Percentiles rank a stretch among this genome's conserved stretches.
phyloP scores from a whole-genome alignment of 2,888 invertebrate genomes.

The Acrobasis consociella region DNA sequence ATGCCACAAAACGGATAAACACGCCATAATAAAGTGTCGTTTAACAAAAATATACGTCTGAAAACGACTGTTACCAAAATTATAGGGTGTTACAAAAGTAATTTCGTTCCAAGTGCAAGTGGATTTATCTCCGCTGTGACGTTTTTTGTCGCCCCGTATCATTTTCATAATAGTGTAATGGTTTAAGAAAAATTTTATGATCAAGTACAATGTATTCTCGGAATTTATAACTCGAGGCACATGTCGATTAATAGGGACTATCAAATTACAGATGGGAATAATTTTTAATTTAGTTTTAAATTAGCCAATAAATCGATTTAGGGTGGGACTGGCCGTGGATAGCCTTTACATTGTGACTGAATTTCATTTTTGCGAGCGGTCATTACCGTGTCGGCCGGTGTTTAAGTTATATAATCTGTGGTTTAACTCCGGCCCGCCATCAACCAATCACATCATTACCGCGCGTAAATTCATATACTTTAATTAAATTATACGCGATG shows the following conservation, averaged over 20 bases:
- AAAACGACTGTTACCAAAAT: conserved; percentile 50
- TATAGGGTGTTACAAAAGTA: conserved; percentile 53
- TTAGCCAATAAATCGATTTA: conserved; percentile 35
- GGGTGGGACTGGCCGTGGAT: conserved; percentile 26
- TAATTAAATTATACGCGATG: conserved; percentile 34
- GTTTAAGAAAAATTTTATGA: conserved; percentile 26
- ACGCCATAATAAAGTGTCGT: conserved; percentile 79
- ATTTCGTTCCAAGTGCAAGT: conserved; percentile 47
- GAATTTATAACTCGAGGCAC: conserved; percentile 30
- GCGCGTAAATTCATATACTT: conserved; percentile 37
- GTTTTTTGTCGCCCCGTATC: conserved; percentile 39
- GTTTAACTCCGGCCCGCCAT: conserved; percentile 27
- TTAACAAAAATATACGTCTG: conserved; percentile 75
- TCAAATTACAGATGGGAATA: conserved; percentile 27
- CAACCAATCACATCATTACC: conserved; percentile 41
- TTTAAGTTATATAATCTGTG: conserved; percentile 25
- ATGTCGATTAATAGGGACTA: conserved; percentile 29
- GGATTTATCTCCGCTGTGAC: conserved; percentile 39
- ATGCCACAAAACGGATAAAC: conserved; percentile 76
- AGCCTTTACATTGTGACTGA: conserved; percentile 40
- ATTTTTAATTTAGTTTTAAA: conserved; percentile 35
- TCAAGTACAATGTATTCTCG: conserved; percentile 26
- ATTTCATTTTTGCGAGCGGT: conserved; percentile 42
- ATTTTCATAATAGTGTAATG: conserved; percentile 36
- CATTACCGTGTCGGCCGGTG: conserved; percentile 36